Conservation (phyloP, 1,140 invertebrate species). For the Sitodiplosis mosellana region DNA sequence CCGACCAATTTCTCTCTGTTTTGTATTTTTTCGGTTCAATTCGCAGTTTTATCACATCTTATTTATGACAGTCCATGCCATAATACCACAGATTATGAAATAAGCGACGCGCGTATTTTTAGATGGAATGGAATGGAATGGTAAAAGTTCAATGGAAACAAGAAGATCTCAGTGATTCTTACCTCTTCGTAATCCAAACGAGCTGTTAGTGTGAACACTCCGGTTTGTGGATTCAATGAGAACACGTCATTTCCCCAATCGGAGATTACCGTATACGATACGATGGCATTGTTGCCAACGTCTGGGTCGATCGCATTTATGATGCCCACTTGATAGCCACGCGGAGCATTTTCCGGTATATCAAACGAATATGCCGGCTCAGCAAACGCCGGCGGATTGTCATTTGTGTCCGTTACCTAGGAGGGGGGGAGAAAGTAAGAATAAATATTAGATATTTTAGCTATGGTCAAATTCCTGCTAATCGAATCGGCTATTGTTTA, state of each 20-base stretch:
- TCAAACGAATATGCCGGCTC: constrained; percentile 75
- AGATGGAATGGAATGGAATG: not conserved
- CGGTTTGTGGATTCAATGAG: constrained; percentile 73
- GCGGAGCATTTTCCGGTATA: constrained; percentile 62
- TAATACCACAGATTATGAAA: not conserved
- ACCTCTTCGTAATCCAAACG: constrained; percentile 87
- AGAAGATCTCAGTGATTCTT: constrained; percentile 1
- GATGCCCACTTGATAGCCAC: constrained; percentile 62
- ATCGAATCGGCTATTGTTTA: too few species aligned
- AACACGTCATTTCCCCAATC: constrained; percentile 93
- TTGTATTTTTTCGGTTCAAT: too few species aligned
- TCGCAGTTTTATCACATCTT: not conserved
- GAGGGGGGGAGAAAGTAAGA: constrained; percentile 6
- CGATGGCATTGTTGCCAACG: constrained; percentile 65
- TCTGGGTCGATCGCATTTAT: constrained; percentile 70
- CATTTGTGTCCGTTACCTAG: constrained; percentile 81
- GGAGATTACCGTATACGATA: constrained; percentile 73
- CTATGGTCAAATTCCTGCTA: too few species aligned
- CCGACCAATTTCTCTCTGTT: too few species aligned
- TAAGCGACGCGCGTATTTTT: not conserved
- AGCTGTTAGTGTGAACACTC: constrained; percentile 73
- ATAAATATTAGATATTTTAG: not conserved
- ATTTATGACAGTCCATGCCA: not conserved
- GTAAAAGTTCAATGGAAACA: not conserved
- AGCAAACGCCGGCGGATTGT: constrained; percentile 79